Evolutionary conservation across 37 sponge, comb jelly and placozoan species (phyloP), one percentile per base, ranked within the genome.

Genomic region (Amphimedon queenslandica): DNA sequence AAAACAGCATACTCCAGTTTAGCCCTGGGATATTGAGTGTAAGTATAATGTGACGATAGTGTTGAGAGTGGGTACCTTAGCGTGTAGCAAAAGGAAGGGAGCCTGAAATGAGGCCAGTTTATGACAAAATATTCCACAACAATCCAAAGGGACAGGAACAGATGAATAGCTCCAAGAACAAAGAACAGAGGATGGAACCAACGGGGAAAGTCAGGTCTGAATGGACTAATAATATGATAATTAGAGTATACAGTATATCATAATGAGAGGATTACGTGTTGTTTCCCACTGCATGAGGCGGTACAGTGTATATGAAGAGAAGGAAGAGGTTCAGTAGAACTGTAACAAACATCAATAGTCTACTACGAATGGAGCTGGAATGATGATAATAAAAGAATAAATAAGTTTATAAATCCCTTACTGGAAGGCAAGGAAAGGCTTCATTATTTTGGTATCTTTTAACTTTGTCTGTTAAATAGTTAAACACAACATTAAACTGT

Each of bases 91-190:
- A 34, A 63, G 10, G 20, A 25, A 21, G 80, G 81, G 21, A 89
- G 37, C 18, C 25, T 28, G 58, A 90, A 90, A 73, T 90, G 80
- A 24, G 66, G 60, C 68, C 61, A 70, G 69, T 90, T 90, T 29
- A 71, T 51, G 29, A 90, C 25, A 61, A 82, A 84, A 69, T 83
- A 90, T 37, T 83, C 67, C 18, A 80, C 16, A 13, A 84, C 69
- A 68, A 81, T 47, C 72, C 76, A 78, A 30, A 90, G 30, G 1
- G 78, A 37, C 41, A 90, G 29, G 37, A 84, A 1, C 11, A 90
- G 55, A 53, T 90, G 90, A 32, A 84, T 37, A 21, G 43, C 73
- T 25, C 90, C 90, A 35, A 80, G 39, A 5, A 74, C 30, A 20
- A 47, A 18, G 13, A 47, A 47, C 13, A 47, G 53, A 47, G 8